Evolutionary conservation across 2,888 invertebrate genomes (phyloP), one percentile per base, ranked within the genome.

Genomic region (Monopis laevigella): DNA sequence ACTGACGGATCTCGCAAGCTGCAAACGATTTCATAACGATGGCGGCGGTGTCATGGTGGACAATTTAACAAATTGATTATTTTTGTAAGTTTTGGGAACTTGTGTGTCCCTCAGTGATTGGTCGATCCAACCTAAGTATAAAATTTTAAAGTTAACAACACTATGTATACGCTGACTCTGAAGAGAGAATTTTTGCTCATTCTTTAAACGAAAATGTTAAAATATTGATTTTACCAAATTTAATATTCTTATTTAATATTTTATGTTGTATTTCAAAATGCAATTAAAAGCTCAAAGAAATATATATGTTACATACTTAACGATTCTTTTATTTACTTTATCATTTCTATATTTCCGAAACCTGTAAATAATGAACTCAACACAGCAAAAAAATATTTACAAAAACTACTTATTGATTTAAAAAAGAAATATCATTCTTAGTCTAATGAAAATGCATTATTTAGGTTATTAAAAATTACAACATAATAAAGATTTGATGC

Each of bases 211-310:
- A 67, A 62, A 66, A 68, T 80, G 80, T 81, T 78, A 62, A 78
- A 75, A 80, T 82, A 85, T 87, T 87, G 85, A 87, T 86, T 86
- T 87, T 87, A 86, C 87, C 86, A 88, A 85, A 86, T 85, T 85
- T 73, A 80, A 82, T 86, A 85, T 36, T 86, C 86, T 88, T 87
- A 88, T 88, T 88, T 88, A 87, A 86, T 87, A 88, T 88, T 88
- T 80, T 80, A 88, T 88, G 88, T 88, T 88, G 88, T 88, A 88
- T 86, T 87, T 88, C 87, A 87, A 85, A 88, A 87, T 87, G 88
- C 88, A 88, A 88, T 88, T 87, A 88, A 83, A 88, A 86, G 88
- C 88, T 88, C 88, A 89, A 88, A 88, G 88, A 88, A 88, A 88
- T 88, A 88, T 86, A 86, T 88, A 88, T 88, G 88, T 88, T 88